A percentile compares a stretch with the other conserved stretches of the same genome.
Conservation (phyloP, 2,113 vertebrate species). For the Tachuris rubrigastra region DNA sequence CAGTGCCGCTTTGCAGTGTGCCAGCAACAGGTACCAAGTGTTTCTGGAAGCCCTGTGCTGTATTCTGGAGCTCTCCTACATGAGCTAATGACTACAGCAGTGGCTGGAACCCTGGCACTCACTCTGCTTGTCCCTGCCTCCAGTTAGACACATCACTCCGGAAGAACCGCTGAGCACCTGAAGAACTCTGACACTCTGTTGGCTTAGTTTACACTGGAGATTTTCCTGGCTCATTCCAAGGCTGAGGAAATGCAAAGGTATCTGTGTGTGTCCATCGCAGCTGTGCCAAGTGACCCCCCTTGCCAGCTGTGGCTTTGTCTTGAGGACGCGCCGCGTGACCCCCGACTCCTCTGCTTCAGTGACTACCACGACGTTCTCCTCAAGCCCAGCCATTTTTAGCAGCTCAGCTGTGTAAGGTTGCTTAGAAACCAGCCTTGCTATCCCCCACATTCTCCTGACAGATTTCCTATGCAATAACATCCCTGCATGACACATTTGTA, state of each 20-base stretch:
- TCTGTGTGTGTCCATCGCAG: background rate
- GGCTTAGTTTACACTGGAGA: background rate
- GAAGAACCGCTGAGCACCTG: background rate
- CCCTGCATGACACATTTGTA: conserved; percentile 56
- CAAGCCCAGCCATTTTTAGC: conserved; percentile 46
- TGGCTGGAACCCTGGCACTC: background rate
- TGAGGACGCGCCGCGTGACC: background rate
- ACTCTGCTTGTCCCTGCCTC: background rate
- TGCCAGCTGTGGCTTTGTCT: background rate
- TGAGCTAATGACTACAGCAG: background rate
- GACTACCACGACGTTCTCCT: conserved; percentile 11
- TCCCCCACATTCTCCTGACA: conserved; percentile 47
- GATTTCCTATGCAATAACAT: conserved; percentile 52
- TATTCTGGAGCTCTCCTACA: background rate
- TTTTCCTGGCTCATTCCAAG: background rate
- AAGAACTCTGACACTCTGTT: background rate
- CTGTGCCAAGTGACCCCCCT: background rate
- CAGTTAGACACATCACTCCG: background rate
- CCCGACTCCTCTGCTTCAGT: background rate
- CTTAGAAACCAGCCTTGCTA: conserved; percentile 59
- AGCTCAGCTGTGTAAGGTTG: conserved; percentile 60
- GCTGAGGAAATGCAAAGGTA: background rate
- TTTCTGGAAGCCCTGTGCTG: background rate
- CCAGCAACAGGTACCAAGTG: background rate
- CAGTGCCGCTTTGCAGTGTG: background rate